Conservation (phyloP, 2,113 vertebrate genomes). For the Egretta garzetta region DNA sequence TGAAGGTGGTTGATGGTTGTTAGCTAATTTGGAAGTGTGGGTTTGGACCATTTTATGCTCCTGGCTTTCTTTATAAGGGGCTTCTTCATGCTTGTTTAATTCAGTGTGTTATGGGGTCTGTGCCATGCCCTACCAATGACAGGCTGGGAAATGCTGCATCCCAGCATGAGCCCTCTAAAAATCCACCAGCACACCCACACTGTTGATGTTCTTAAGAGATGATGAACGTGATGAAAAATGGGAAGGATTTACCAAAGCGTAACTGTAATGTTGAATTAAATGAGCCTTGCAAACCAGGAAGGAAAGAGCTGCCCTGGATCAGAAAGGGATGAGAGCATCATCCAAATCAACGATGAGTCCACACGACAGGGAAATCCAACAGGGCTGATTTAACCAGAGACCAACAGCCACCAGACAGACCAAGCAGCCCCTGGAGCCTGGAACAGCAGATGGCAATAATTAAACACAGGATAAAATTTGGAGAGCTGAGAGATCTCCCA, state of each 20-base stretch:
- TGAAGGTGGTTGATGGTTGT: background rate
- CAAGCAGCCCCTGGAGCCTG: background rate
- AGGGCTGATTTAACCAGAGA: background rate
- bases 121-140: fast-evolving
- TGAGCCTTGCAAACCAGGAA: fast-evolving
- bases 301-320: background rate
- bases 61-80: background rate
- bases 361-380: background rate
- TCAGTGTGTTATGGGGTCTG: fast-evolving
- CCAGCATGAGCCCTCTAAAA: background rate
- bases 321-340: background rate
- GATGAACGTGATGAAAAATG: fast-evolving
- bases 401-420: background rate
- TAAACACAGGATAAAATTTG: background rate
- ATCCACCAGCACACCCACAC: background rate
- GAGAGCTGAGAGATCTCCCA: background rate
- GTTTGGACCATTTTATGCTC: background rate
- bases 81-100: background rate
- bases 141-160: background rate
- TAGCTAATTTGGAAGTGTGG: background rate
- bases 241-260: background rate
- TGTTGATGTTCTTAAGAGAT: fast-evolving
- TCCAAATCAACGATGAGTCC: background rate
- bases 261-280: background rate
- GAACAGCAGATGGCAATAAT: conserved; percentile 40